Percentiles rank a stretch among this genome's conserved stretches.
phyloP scores from a whole-genome alignment of 2,888 invertebrate species.

The Pammene aurita region DNA sequence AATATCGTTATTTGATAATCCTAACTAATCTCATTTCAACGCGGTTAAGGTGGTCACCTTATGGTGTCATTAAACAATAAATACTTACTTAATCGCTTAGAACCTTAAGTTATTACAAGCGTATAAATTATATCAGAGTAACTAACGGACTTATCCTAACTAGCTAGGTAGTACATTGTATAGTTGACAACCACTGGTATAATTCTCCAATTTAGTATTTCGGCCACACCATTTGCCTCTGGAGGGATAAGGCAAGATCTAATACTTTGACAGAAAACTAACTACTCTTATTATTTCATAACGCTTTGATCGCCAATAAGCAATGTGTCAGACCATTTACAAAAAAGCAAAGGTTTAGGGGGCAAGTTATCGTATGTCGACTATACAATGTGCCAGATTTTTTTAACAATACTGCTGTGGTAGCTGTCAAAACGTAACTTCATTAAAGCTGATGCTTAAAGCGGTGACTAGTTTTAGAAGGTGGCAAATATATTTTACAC shows the following conservation, averaged over 20 bases:
- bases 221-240: background rate
- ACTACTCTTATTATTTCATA: background rate
- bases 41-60: constrained; percentile 58
- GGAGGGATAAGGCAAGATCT: background rate
- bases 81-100: constrained; percentile 77
- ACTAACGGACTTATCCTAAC: constrained; percentile 69
- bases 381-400: constrained; percentile 47
- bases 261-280: background rate
- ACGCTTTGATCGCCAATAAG: background rate
- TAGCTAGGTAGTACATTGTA: constrained; percentile 48
- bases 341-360: background rate
- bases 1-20: constrained; percentile 51
- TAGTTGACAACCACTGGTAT: constrained; percentile 32
- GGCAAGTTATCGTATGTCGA: background rate
- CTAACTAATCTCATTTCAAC: constrained; percentile 75
- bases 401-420: constrained; percentile 49
- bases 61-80: constrained; percentile 66
- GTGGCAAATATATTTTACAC: constrained; percentile 1
- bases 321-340: background rate
- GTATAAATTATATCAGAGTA: constrained; percentile 70
- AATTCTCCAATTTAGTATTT: background rate
- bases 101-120: constrained; percentile 79
- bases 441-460: constrained; percentile 27
- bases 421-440: constrained; percentile 45
- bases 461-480: constrained; percentile 35